These are phyloP conservation scores for Sinosuthora webbiana DNA, from an alignment of 2,113 vertebrate species.

Conservation along the genomic window DNA sequence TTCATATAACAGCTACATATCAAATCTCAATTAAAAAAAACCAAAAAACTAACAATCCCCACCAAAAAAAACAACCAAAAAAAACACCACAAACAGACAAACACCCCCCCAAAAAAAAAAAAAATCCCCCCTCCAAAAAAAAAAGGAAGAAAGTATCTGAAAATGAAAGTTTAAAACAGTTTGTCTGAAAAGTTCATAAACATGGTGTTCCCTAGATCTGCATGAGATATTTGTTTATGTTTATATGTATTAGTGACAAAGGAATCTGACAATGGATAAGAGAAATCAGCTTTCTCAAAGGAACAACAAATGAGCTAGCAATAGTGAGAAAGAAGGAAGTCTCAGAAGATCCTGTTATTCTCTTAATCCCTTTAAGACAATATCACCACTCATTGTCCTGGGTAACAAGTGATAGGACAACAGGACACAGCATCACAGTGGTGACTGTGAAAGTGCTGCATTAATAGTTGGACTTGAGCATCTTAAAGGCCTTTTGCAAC, in stretches of 20 bases:
- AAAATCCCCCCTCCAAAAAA: too few relatives aligned
- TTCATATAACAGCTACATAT: background rate
- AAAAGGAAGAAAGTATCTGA: background rate
- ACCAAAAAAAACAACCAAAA: background rate
- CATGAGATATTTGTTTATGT: background rate
- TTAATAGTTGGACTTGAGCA: background rate
- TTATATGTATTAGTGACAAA: background rate
- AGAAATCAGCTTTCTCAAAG: background rate
- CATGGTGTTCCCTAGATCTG: background rate
- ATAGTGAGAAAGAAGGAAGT: background rate
- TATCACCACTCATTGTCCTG: background rate
- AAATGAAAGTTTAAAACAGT: background rate
- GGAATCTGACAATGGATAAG: background rate
- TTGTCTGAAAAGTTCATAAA: background rate
- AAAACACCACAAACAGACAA: background rate
- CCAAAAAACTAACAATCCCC: too few relatives aligned
- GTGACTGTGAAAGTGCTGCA: fast-evolving
- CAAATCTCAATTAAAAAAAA: background rate
- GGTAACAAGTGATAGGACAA: background rate
- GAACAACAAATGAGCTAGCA: background rate
- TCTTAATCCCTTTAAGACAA: background rate
- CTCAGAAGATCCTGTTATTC: background rate
- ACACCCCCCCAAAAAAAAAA: too few relatives aligned
- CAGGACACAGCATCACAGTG: background rate
- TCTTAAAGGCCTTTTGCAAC: background rate